Base-by-base conservation (phyloP, 2,797 vertebrate species). In the Spondyliosoma cantharus region DNA sequence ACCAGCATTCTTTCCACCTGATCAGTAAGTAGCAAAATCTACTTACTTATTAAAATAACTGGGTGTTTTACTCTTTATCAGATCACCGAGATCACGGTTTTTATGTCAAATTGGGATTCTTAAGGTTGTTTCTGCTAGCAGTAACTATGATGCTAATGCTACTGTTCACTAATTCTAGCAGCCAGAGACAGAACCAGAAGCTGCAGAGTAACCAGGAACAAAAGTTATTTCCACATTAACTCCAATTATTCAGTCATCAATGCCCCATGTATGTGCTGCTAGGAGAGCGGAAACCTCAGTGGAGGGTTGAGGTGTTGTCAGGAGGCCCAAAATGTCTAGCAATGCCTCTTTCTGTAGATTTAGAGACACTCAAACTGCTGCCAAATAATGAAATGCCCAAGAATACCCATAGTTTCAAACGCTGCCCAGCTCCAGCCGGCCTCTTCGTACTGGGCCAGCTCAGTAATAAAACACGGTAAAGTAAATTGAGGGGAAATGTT, bases 401-500 rank as follows among this genome's bases (percentile, higher is more conserved):
- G 71, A 69, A 73, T 45, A 29, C 14, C 32, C 42, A 2, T 12
- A 43, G 54, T 71, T 73, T 74, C 81, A n/a, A 65, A 25, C 53
- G 64, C 64, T 52, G 65, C 71, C 57, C 59, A 58, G 57, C 67
- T 74, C 43, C 20, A 64, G 49, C 59, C 56, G 11, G 24, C 58
- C 68, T 71, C 53, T 71, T 52, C 16, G 16, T 27, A 13, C 37
- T 46, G 67, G 19, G 78, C 80, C 81, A 76, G 65, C 72, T 54
- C 22, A 53, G 64, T 78, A 72, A 83, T 81, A 88, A 87, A 86
- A 86, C 78, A 78, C 45, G 62, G 76, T 71, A 78, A 76, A 87
- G 78, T 83, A 86, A 92, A 92, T 82, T 74, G 74, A 85, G 76
- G 71, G 68, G 70, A 84, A 87, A 86, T 85, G 81, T 87, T 92